Conservation (phyloP, 35 echinoderm and acorn worm species). For the Holothuria glaberrima region DNA sequence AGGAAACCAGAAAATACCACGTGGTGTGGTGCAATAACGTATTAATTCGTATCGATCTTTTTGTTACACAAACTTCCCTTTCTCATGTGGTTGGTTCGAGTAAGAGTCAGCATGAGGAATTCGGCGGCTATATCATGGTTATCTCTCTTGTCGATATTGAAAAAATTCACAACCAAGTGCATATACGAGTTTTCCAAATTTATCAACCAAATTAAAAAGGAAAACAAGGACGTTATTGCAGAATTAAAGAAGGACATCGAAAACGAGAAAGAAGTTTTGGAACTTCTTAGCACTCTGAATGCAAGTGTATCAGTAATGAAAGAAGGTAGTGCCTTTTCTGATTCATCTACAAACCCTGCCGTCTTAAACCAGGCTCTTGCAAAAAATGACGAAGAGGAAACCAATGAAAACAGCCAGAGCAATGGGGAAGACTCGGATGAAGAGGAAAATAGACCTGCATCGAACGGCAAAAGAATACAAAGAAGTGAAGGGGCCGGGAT, state of each 20-base stretch:
- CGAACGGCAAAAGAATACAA: background rate
- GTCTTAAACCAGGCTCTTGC: background rate
- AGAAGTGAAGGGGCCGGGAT: background rate
- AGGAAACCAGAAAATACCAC: background rate
- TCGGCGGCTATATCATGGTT: slow-evolving; percentile 1
- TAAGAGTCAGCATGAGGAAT: background rate
- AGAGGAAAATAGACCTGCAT: no score
- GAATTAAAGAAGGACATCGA: slow-evolving; percentile 8
- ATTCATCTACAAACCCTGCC: background rate
- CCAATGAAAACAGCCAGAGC: background rate
- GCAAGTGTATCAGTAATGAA: background rate
- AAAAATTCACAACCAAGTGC: slow-evolving; percentile 1
- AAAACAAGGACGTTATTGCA: background rate
- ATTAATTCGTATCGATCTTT: background rate
- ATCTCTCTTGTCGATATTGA: background rate
- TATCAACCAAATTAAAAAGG: background rate
- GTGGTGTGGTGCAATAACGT: background rate
- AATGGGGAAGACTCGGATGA: background rate
- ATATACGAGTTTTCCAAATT: slow-evolving; percentile 15
- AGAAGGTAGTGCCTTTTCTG: background rate
- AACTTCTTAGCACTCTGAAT: background rate
- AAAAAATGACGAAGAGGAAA: background rate
- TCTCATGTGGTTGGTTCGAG: background rate
- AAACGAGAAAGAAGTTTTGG: background rate
- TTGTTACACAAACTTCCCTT: background rate